A percentile compares a stretch with the other conserved stretches of the same genome.
These are phyloP conservation scores for Epinephelus moara DNA, from an alignment of 2,113 vertebrate species.

Conservation along the genomic window DNA sequence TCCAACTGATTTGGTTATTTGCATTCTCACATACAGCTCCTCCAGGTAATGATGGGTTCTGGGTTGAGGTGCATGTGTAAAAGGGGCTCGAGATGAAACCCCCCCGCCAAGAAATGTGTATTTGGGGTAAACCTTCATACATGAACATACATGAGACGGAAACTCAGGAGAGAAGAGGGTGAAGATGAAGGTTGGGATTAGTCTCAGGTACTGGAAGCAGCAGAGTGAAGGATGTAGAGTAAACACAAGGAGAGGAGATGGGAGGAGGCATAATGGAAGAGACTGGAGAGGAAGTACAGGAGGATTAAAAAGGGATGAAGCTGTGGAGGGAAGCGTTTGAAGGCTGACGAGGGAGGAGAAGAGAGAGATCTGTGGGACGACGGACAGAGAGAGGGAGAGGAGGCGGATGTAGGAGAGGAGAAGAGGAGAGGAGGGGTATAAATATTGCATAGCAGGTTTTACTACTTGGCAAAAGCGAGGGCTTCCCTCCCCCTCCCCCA, in stretches of 20 bases:
- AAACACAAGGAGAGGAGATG: background rate
- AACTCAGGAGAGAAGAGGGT: background rate
- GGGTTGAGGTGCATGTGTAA: no score
- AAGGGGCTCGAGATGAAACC: no score
- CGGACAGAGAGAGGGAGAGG: background rate
- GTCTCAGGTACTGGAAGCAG: background rate
- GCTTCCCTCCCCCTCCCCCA: constrained; percentile 46
- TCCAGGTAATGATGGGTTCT: no score
- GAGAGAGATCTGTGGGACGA: background rate
- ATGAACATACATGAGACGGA: background rate
- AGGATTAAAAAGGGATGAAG: constrained; percentile 6
- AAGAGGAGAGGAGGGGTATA: constrained; percentile 39
- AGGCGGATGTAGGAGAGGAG: constrained; percentile 14
- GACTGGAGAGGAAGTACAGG: background rate
- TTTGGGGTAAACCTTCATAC: no score
- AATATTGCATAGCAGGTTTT: constrained; percentile 76
- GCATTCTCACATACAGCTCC: no score
- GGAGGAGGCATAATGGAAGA: background rate
- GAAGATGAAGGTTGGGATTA: background rate
- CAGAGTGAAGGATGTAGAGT: background rate
- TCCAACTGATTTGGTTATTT: no score
- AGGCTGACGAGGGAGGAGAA: background rate
- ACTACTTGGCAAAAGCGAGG: constrained; percentile 70
- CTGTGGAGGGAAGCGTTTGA: background rate
- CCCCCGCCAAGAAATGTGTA: no score